Base-by-base conservation (phyloP, 2,113 vertebrate genomes). In the Plecturocebus donacophilus region DNA sequence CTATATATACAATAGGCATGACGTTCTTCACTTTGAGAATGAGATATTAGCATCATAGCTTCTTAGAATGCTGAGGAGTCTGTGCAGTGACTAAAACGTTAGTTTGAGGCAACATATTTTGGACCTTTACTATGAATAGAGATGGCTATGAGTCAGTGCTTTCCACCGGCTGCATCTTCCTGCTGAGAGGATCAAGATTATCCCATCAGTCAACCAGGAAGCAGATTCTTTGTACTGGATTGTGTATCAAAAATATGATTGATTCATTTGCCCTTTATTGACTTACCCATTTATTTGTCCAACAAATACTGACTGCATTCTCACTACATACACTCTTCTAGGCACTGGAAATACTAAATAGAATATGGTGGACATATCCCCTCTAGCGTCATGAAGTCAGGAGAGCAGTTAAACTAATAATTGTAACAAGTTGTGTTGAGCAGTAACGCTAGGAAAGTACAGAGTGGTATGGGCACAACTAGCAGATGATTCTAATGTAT, bases 1-100 rank as follows among this genome's bases (percentile, higher is more conserved):
- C 71, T n/a, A 0, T 64, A 5, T 32, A 0, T 76, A 6, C 42
- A 19, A 35, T 17, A 52, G 40, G 45, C 19, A 1, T 42, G 52
- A n/a, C 6, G 4, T 56, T 52, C 20, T 71, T 86, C 54, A 40
- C 8, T 11, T 1, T 21, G 47, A 84, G 8, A 17, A 21, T 54
- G 32, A 75, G 20, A 87, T 27, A 32, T 21, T 16, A 64, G 17
- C n/a, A 87, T n/a, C 14, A 52, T n/a, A 47, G 9, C 42, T 70
- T 68, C 56, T 58, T 70, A 47, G 40, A 86, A 58, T 17, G 40
- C 5, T 23, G 11, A 90, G 66, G 42, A 70, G 42, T 35, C 49
- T 90, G 85, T 80, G 27, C 35, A 79, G 32, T 68, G 64, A 77
- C 42, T 30, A 66, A 47, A 38, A 68, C 0, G 4, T 66, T 75